Evolutionary conservation across 2,888 invertebrate genomes (phyloP).

Genomic region (Tryphoninae sp.): DNA sequence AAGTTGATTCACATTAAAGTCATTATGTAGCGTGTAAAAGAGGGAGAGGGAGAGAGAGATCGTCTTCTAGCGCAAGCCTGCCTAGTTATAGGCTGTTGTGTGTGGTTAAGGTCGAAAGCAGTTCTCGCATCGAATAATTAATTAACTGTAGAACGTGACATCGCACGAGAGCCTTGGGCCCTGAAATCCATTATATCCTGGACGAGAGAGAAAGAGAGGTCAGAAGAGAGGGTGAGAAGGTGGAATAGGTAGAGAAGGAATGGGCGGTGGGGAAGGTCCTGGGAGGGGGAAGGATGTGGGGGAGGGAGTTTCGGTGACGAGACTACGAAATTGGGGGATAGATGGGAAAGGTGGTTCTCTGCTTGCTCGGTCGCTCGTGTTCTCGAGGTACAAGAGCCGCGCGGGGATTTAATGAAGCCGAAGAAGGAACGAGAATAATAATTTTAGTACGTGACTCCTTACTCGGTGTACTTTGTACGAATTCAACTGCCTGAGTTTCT

Average conservation of each 20-base stretch:
- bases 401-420: constrained; percentile 44
- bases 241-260: no score
- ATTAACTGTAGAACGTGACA: constrained; percentile 55
- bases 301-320: constrained; percentile 46
- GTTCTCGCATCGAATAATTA: constrained; percentile 50
- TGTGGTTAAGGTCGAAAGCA: constrained; percentile 48
- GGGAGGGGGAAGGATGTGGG: background rate
- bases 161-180: constrained; percentile 50
- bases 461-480: constrained; percentile 26
- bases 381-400: constrained; percentile 24
- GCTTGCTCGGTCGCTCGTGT: background rate
- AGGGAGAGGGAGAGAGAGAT: background rate
- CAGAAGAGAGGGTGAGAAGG: no score
- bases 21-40: background rate
- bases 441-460: constrained; percentile 43
- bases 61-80: no score
- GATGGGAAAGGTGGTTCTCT: constrained; percentile 13
- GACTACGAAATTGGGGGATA: constrained; percentile 51
- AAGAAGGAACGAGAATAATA: constrained; percentile 48
- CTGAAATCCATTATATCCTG: constrained; percentile 56
- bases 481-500: constrained; percentile 31
- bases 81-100: background rate
- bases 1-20: constrained; percentile 25
- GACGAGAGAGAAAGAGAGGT: background rate
- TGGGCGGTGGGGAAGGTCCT: no score